phyloP scores from a whole-genome alignment of 2,113 vertebrate species.

The Nesoenas mayeri region DNA sequence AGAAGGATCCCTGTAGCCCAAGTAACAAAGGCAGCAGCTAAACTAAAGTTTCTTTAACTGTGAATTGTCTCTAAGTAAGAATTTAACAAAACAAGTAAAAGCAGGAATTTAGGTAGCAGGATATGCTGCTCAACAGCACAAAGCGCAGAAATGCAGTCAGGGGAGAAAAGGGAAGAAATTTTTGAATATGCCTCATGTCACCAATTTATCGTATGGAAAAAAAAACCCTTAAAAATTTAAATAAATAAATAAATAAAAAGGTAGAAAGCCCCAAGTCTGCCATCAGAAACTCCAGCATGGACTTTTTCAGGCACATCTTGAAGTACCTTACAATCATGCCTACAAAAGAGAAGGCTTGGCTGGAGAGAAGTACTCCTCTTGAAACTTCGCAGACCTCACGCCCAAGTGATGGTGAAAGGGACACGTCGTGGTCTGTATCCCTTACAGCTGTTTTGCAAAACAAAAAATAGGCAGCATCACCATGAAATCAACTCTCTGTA shows the following conservation, averaged over 20 bases:
- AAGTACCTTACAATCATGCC: background rate
- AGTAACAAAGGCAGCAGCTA: background rate
- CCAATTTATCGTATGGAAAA: background rate
- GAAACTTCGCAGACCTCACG: background rate
- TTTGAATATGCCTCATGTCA: background rate
- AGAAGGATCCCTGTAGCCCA: background rate
- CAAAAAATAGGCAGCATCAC: background rate
- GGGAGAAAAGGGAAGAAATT: background rate
- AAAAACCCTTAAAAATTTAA: background rate
- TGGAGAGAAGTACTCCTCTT: background rate
- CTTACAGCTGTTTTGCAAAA: background rate
- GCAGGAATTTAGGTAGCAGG: background rate
- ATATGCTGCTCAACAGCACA: background rate
- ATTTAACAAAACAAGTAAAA: background rate
- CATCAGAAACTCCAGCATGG: background rate
- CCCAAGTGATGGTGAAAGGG: background rate
- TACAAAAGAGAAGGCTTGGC: background rate
- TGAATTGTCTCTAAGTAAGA: background rate
- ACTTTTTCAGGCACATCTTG: background rate
- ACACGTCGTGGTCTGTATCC: background rate
- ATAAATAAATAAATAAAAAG: background rate
- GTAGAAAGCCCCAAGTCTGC: background rate
- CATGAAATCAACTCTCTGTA: background rate
- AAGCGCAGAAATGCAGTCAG: background rate
- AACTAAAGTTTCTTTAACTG: background rate